These are phyloP conservation scores for Symphodus melops DNA, from an alignment of 2,113 vertebrate species.

Conservation along the genomic window DNA sequence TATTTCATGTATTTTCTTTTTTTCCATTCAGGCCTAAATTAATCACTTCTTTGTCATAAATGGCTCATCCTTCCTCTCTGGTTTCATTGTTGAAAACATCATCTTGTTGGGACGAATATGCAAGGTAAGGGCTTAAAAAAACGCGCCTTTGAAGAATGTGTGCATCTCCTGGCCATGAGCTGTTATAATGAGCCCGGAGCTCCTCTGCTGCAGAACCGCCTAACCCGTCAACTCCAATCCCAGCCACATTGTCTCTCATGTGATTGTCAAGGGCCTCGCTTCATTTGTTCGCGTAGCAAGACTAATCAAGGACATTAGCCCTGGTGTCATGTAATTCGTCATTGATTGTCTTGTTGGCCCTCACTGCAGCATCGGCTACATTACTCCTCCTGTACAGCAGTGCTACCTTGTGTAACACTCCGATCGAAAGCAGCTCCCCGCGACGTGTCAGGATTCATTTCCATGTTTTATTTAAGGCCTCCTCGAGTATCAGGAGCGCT, in stretches of 20 bases:
- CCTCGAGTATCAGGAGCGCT: conserved; percentile 58
- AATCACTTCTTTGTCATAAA: background rate
- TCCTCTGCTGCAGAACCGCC: conserved; percentile 32
- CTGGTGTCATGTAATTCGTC: conserved; percentile 70
- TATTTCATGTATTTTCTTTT: background rate
- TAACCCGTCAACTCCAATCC: conserved; percentile 35
- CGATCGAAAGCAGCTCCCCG: conserved; percentile 48
- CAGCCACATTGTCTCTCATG: conserved; percentile 56
- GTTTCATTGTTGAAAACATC: background rate
- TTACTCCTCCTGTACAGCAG: conserved; percentile 52
- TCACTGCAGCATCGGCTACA: conserved; percentile 41
- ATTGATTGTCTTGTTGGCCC: conserved; percentile 72
- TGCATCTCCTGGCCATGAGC: conserved; percentile 42
- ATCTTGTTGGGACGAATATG: conserved; percentile 17
- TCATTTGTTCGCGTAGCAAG: conserved; percentile 66
- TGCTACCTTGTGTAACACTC: conserved; percentile 37
- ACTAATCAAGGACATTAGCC: conserved; percentile 75
- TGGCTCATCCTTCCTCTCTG: background rate
- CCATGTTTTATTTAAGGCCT: conserved; percentile 77
- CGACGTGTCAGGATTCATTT: conserved; percentile 63
- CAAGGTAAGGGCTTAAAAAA: conserved; percentile 36
- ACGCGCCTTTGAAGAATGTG: conserved; percentile 40
- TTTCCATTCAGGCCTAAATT: background rate
- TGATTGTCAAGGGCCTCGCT: conserved; percentile 62
- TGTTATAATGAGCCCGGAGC: conserved; percentile 44